Conservation (phyloP, 1,140 invertebrate species). For the Brachionus sp. region DNA sequence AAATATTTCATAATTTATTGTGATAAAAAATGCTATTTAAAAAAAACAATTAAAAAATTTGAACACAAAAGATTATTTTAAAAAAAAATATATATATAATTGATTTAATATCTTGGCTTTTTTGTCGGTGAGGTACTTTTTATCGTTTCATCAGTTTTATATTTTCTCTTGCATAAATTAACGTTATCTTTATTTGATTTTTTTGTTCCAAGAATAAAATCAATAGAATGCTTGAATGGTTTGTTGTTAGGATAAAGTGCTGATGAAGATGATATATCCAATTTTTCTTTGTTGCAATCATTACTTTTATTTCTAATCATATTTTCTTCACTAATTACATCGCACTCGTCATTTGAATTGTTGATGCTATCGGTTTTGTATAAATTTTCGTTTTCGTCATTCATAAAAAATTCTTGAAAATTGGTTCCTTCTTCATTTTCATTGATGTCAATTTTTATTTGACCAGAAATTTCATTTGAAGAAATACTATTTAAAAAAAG, state of each 20-base stretch:
- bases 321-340: neutral
- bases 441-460: neutral
- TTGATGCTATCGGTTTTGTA: neutral
- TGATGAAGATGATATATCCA: neutral
- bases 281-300: neutral
- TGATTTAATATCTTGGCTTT: neutral
- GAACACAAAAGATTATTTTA: too few species aligned
- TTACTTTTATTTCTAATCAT: neutral
- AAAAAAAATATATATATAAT: neutral
- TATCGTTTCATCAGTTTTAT: neutral
- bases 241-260: neutral
- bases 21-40: too few species aligned
- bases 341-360: neutral
- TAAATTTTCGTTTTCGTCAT: neutral
- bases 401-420: neutral
- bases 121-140: neutral
- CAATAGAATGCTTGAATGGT: constrained; percentile 24
- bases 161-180: neutral
- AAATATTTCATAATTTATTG: too few species aligned
- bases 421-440: neutral
- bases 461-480: neutral
- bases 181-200: neutral
- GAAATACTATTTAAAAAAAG: neutral
- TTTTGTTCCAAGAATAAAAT: constrained; percentile 10
- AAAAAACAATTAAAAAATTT: too few species aligned